Conservation (phyloP, 2,888 invertebrate genomes). For the Metallyticus violacea region DNA sequence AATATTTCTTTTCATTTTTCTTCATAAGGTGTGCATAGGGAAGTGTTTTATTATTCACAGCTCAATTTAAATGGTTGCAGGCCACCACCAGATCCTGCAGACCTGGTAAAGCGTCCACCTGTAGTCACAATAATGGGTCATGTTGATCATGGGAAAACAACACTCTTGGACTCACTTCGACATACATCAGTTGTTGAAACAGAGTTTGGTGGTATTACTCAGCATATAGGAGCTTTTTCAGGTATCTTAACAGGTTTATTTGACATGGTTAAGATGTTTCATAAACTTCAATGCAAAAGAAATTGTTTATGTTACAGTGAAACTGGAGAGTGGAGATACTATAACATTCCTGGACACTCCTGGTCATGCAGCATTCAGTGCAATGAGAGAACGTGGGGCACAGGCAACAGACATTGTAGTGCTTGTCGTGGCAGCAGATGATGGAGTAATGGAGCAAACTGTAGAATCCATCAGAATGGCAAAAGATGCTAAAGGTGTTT, state of each 20-base stretch:
- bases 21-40: too few relatives aligned
- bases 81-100: conserved; percentile 63
- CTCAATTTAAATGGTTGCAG: not conserved
- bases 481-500: conserved; percentile 63
- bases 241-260: conserved; percentile 47
- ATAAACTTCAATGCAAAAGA: too few relatives aligned
- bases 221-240: conserved; percentile 97
- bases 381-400: conserved; percentile 95
- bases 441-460: conserved; percentile 98
- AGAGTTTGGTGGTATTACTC: conserved; percentile 98
- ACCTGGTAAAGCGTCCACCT: conserved; percentile 75
- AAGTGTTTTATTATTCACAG: too few relatives aligned
- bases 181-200: conserved; percentile 81
- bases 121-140: conserved; percentile 99
- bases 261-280: not conserved
- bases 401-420: conserved; percentile 90
- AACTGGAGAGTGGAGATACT: conserved; percentile 63
- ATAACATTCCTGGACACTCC: conserved; percentile 98
- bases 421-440: conserved; percentile 96
- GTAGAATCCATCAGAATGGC: conserved; percentile 88
- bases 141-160: conserved; percentile 99
- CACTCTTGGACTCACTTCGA: conserved; percentile 83
- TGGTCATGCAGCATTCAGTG: conserved; percentile 94
- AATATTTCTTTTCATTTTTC: too few relatives aligned
- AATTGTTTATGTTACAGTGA: conserved; percentile 53